Percentiles rank a stretch among this genome's conserved stretches.
Evolutionary conservation across 1,140 invertebrate species (phyloP).

Genomic region (Euwallacea fornicatus): DNA sequence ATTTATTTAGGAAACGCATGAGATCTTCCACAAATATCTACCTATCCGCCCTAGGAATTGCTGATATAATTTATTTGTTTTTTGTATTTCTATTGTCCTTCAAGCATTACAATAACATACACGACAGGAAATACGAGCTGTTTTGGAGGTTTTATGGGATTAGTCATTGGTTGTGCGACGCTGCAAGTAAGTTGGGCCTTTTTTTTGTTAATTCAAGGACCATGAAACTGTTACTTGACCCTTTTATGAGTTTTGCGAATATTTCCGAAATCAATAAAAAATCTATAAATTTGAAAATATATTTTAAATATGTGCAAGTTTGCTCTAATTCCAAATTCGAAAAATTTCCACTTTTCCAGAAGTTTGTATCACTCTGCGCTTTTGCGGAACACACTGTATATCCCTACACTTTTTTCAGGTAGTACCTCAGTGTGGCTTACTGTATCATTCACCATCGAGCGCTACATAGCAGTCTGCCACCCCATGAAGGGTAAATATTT

Average conservation of each 20-base stretch:
- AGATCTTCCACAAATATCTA: slow-evolving; percentile 75
- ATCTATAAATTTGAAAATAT: not conserved
- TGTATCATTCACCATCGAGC: slow-evolving; percentile 76
- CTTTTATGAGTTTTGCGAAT: too few relatives aligned
- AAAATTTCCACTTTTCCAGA: not conserved
- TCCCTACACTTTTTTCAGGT: slow-evolving; percentile 52
- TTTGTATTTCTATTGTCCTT: slow-evolving; percentile 68
- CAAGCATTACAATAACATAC: slow-evolving; percentile 61
- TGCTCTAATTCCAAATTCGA: not conserved
- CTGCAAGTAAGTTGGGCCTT: slow-evolving; percentile 58
- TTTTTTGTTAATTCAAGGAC: not conserved
- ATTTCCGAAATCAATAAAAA: too few relatives aligned
- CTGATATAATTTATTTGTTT: slow-evolving; percentile 71
- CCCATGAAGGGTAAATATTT: slow-evolving; percentile 73
- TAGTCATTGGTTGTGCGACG: slow-evolving; percentile 64
- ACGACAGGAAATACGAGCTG: slow-evolving; percentile 51
- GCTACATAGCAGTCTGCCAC: slow-evolving; percentile 77
- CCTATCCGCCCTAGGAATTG: slow-evolving; percentile 71
- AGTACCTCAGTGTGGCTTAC: slow-evolving; percentile 77
- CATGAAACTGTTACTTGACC: not conserved
- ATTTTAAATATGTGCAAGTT: not conserved
- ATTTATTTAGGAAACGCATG: slow-evolving; percentile 63
- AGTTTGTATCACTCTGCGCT: not conserved
- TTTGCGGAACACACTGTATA: too few relatives aligned
- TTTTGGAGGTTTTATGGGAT: slow-evolving; percentile 62